Conservation (phyloP, 2,797 vertebrate genomes). For the Cirrhinus mrigala region DNA sequence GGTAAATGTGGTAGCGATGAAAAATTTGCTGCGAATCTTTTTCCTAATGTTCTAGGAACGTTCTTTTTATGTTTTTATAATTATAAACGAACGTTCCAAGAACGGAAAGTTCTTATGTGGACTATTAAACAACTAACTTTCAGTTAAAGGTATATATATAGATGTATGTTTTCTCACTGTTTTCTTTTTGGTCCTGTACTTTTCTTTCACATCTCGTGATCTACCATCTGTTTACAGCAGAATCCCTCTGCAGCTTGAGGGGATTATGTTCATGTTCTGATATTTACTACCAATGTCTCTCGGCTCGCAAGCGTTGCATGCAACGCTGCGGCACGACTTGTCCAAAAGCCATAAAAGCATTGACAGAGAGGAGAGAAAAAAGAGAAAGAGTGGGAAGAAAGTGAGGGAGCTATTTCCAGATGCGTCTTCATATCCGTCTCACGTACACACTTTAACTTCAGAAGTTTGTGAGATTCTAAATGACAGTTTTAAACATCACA, state of each 20-base stretch:
- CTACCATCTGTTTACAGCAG: background rate
- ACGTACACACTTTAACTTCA: constrained; percentile 13
- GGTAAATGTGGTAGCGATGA: background rate
- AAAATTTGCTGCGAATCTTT: background rate
- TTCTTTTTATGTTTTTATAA: background rate
- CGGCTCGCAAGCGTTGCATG: background rate
- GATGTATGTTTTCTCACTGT: background rate
- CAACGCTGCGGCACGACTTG: background rate
- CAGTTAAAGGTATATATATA: background rate
- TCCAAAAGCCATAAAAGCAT: constrained; percentile 44
- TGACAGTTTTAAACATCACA: background rate
- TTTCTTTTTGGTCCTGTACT: background rate
- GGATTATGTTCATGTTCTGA: constrained; percentile 32
- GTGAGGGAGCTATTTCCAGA: constrained; percentile 20
- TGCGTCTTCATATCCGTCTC: constrained; percentile 27
- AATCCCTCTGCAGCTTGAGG: constrained; percentile 9
- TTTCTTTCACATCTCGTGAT: background rate
- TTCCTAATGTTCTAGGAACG: background rate
- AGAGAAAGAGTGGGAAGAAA: constrained; percentile 19
- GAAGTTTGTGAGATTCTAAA: background rate
- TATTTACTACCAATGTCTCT: constrained; percentile 27
- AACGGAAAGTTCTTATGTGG: background rate
- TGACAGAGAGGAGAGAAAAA: background rate
- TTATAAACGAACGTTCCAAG: background rate
- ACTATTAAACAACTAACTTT: background rate